Percentiles rank a stretch among this genome's conserved stretches.
Conservation (phyloP, 2,888 invertebrate species). For the Pyrocoelia pectoralis region DNA sequence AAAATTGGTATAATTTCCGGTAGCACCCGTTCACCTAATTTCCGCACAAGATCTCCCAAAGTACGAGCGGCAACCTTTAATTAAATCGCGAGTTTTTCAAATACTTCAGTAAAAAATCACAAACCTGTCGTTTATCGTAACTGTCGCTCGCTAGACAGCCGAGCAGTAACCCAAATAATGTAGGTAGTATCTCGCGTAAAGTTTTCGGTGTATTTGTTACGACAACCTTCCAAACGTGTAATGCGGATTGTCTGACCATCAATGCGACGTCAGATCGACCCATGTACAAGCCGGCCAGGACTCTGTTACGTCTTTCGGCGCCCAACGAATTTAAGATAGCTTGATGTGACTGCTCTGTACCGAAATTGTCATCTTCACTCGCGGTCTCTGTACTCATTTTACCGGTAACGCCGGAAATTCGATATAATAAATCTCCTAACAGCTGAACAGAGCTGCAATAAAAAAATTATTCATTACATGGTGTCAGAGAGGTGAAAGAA, state of each 20-base stretch:
- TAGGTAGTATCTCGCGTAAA: slow-evolving; percentile 93
- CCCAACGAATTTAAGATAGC: slow-evolving; percentile 92
- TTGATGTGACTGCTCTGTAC: slow-evolving; percentile 93
- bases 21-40: slow-evolving; percentile 95
- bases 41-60: slow-evolving; percentile 94
- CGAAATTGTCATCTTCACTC: slow-evolving; percentile 98
- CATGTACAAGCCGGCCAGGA: slow-evolving; percentile 95
- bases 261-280: slow-evolving; percentile 96
- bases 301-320: slow-evolving; percentile 88
- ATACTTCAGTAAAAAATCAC: slow-evolving; percentile 27
- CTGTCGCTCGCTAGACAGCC: slow-evolving; percentile 96
- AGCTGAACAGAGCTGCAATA: slow-evolving; percentile 87
- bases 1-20: slow-evolving; percentile 98
- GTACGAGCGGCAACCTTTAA: slow-evolving; percentile 95
- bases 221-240: slow-evolving; percentile 99
- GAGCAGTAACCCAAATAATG: slow-evolving; percentile 88
- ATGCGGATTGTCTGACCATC: slow-evolving; percentile 95
- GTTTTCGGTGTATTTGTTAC: slow-evolving; percentile 98
- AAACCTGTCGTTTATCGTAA: slow-evolving; percentile 90
- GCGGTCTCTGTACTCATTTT: slow-evolving; percentile 99
- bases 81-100: slow-evolving; percentile 18
- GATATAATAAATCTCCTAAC: slow-evolving; percentile 92
- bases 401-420: slow-evolving; percentile 96
- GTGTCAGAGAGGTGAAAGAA: no score
- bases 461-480: background rate